These are phyloP conservation scores for Hippocampus zosterae DNA, from an alignment of 2,113 vertebrate genomes.

Conservation along the genomic window DNA sequence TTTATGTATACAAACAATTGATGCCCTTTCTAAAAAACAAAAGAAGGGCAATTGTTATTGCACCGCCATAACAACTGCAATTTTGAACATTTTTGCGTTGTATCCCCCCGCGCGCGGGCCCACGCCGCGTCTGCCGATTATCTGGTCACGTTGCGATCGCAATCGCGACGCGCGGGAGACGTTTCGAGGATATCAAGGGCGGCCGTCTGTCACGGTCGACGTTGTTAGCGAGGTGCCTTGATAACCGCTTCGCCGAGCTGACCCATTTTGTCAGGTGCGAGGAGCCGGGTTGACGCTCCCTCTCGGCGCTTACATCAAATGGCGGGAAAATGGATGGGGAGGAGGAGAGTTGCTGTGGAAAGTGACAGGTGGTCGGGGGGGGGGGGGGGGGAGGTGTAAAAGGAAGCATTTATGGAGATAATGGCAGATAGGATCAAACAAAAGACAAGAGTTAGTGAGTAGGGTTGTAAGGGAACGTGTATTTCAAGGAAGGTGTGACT, in stretches of 20 bases:
- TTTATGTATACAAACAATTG: too few relatives aligned
- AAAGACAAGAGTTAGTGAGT: not conserved
- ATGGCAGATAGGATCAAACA: not conserved
- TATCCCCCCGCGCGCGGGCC: not conserved
- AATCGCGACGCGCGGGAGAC: not conserved
- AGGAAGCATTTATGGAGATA: slow-evolving; percentile 10
- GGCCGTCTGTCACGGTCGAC: slow-evolving; percentile 41
- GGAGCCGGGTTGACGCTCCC: slow-evolving; percentile 33
- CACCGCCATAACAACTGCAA: too few relatives aligned
- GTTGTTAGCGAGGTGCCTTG: slow-evolving; percentile 46
- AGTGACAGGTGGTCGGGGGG: slow-evolving; percentile 4
- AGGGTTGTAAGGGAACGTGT: too few relatives aligned
- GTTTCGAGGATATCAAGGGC: slow-evolving; percentile 49
- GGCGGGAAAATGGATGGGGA: slow-evolving; percentile 9
- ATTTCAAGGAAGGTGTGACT: too few relatives aligned
- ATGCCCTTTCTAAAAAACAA: too few relatives aligned
- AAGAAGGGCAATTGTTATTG: too few relatives aligned
- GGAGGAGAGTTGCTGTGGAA: not conserved
- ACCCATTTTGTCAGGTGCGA: slow-evolving; percentile 57
- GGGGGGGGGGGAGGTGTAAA: slow-evolving; percentile 5
- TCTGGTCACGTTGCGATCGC: slow-evolving; percentile 26
- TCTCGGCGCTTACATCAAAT: slow-evolving; percentile 41
- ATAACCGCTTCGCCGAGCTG: slow-evolving; percentile 40
- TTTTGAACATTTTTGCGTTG: not conserved
- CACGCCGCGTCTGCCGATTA: slow-evolving; percentile 35